Evolutionary conservation across 2,113 vertebrate genomes (phyloP), one percentile per base, ranked within the genome.

Genomic region (Leucosticte australis): DNA sequence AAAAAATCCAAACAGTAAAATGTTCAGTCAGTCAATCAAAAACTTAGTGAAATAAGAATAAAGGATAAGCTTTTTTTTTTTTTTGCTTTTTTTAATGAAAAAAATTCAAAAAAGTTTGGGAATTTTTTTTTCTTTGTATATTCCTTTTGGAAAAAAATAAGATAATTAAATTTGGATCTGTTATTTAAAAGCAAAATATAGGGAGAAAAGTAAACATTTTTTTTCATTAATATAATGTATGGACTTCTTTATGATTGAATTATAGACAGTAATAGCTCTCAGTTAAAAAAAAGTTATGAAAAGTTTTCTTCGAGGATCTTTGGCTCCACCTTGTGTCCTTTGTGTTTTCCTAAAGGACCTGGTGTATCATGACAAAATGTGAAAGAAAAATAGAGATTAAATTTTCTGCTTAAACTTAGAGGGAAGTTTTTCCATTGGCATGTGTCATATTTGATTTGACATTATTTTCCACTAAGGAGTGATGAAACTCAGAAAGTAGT

Each of bases 251-350:
- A 67, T 87, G 50, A 94, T 79, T 94, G 87, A 93, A 78, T 82
- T 71, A 83, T 55, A 91, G 39, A 81, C 11, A 60, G 30, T 84
- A 96, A 95, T 70, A 94, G 4, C 33, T 70, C 21, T 63, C 21
- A 10, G 13, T 52, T 35, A 11, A 39, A 22, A 13, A 41, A 22
- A 11, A 63, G 7, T 27, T 81, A 14, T 23, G 14, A 30, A 16
- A 28, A 35, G 16, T 37, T 65, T 68, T 20, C 96, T 91, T 71
- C 19, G 73, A 97, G 63, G 80, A 83, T 15, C 90, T 97, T 96
- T 98, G 97, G 83, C 92, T 96, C 98, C 98, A 97, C 96, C 98
- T 97, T 94, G 97, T 86, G 97, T 87, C 7, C 1, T 9, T 10
- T 56, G 18, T 65, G 46, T 65, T 76, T 71, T 78, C 17, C 11